phyloP scores from a whole-genome alignment of 1,140 invertebrate species.

The Rhizoglyphus robini region DNA sequence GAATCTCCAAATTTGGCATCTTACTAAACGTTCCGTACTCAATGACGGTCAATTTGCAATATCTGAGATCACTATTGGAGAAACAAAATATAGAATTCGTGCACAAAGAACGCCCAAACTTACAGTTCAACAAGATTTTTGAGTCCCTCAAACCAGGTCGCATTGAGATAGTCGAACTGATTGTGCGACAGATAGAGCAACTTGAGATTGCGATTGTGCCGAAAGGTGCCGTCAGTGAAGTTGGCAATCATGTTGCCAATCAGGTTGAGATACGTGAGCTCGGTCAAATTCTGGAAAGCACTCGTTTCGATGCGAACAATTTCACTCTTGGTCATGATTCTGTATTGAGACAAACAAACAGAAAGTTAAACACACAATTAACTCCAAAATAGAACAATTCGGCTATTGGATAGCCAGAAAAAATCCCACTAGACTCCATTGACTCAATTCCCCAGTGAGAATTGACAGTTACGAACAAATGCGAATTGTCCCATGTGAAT shows the following conservation, averaged over 20 bases:
- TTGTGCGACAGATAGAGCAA: slow-evolving; percentile 36
- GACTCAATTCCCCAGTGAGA: too few relatives aligned
- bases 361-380: slow-evolving; percentile 4
- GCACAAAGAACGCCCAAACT: slow-evolving; percentile 18
- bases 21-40: slow-evolving; percentile 2
- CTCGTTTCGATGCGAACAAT: background rate
- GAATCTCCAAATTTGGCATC: slow-evolving; percentile 17
- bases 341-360: slow-evolving; percentile 26
- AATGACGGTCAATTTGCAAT: slow-evolving; percentile 22
- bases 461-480: too few relatives aligned
- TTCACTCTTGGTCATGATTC: slow-evolving; percentile 29
- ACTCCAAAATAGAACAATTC: too few relatives aligned
- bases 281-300: slow-evolving; percentile 5
- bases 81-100: slow-evolving; percentile 8
- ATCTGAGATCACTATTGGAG: slow-evolving; percentile 24
- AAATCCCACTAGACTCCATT: too few relatives aligned
- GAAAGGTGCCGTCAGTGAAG: background rate
- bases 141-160: slow-evolving; percentile 34
- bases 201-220: background rate
- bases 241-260: background rate
- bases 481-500: too few relatives aligned
- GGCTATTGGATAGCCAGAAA: too few relatives aligned
- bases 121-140: slow-evolving; percentile 26
- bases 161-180: slow-evolving; percentile 43
- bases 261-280: background rate